Conservation (phyloP, 2,797 vertebrate species). For the Gadopsis bispinosus region DNA sequence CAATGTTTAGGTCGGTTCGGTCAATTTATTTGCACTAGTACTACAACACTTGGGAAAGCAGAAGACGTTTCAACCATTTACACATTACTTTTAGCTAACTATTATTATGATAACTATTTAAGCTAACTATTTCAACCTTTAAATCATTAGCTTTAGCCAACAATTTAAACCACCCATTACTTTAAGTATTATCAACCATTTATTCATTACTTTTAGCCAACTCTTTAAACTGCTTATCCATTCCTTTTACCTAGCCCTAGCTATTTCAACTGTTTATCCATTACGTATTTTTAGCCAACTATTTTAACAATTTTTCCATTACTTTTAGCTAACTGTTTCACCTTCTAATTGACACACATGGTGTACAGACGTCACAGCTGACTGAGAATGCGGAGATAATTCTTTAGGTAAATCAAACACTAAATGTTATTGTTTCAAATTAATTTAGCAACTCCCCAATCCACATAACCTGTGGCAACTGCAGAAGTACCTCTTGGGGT, state of each 20-base stretch:
- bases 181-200: neutral
- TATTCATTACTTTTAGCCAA: neutral
- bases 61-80: neutral
- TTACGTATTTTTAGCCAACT: neutral
- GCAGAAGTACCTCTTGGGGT: neutral
- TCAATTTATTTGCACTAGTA: neutral
- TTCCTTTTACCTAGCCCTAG: neutral
- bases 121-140: neutral
- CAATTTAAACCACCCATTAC: neutral
- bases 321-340: neutral
- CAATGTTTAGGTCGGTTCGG: neutral
- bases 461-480: neutral
- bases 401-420: neutral
- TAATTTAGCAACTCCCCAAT: conserved; percentile 6
- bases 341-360: neutral
- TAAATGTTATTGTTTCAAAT: neutral
- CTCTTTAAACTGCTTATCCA: neutral
- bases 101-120: neutral
- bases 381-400: neutral
- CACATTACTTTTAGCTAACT: neutral
- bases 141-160: neutral
- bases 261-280: neutral
- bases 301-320: neutral
- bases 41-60: neutral
- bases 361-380: neutral